Evolutionary conservation across 2,797 vertebrate species (phyloP), one percentile per base, ranked within the genome.

Genomic region (Kryptolebias ocellatus): DNA sequence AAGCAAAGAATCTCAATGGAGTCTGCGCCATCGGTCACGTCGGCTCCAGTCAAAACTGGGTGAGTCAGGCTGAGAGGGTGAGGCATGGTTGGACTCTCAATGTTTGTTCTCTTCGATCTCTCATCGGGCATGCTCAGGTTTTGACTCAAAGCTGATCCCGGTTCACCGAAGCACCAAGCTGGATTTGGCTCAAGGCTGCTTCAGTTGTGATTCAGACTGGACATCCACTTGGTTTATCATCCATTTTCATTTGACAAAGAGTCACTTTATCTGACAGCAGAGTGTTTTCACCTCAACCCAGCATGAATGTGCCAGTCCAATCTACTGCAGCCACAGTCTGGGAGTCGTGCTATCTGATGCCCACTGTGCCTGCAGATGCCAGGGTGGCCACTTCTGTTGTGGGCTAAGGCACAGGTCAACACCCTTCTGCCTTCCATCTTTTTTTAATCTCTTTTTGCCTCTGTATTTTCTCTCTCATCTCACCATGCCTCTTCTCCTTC

Each of bases 361-460:
- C 80, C 49, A 80, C 88, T 83, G 83, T 42, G 84, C 54, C 76
- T 81, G 82, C 87, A 89, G 85, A 89, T 90, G 87, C 81, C 83
- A 77, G 75, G 81, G 66, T 63, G 39, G 77, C 82, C 73, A 68
- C 81, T 84, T 79, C 81, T 67, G 83, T 77, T 79, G 84, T 66
- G 64, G 78, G 74, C 70, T 53, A 72, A 73, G 62, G 70, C 76
- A 72, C 76, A 79, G 84, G 84, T 86, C 87, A 70, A 73, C 77
- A 54, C 81, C 67, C 71, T 74, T 65, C 74, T 68, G 44, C 52
- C 58, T 58, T 66, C 64, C 61, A 66, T 29, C 49, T 72, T 63
- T 56, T 27, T 50, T 42, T 66, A 29, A 46, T 49, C 66, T 31
- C 18, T 17, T 58, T 66, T 67, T 28, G 49, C 74, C 53, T 50